These are phyloP conservation scores for Macrosoma leucophasiata DNA, from an alignment of 2,888 invertebrate species.

Conservation along the genomic window DNA sequence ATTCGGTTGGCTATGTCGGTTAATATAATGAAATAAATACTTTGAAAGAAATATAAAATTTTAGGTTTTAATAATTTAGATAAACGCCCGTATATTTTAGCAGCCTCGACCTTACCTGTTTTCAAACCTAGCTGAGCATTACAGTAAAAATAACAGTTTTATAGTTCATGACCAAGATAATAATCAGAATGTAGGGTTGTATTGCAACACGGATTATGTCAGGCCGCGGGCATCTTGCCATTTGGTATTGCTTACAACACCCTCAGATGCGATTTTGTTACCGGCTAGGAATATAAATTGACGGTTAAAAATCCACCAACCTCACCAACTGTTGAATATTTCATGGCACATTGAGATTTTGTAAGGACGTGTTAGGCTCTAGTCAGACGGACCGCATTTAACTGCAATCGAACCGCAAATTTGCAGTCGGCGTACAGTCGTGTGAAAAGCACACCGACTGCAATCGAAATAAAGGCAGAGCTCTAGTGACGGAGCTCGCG, in stretches of 20 bases:
- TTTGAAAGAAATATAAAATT: too few species aligned
- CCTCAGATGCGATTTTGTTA: conserved; percentile 35
- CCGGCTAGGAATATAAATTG: conserved; percentile 57
- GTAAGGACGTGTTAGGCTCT: conserved; percentile 37
- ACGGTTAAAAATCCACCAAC: conserved; percentile 35
- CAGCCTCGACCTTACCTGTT: conserved; percentile 11
- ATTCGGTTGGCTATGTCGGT: too few species aligned
- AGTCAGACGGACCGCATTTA: too few species aligned
- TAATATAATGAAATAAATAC: too few species aligned
- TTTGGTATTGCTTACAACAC: conserved; percentile 40
- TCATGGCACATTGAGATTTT: conserved; percentile 37
- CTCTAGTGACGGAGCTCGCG: too few species aligned
- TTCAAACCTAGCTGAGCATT: conserved; percentile 19
- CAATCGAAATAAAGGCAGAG: too few species aligned
- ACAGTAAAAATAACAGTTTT: conserved; percentile 15
- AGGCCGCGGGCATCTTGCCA: conserved; percentile 41
- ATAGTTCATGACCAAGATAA: conserved; percentile 19
- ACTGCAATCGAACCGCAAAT: too few species aligned
- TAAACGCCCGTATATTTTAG: too few species aligned
- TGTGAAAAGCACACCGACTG: too few species aligned
- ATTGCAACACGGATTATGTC: conserved; percentile 24
- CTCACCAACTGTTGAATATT: conserved; percentile 53
- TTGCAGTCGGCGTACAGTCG: too few species aligned
- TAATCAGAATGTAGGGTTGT: conserved; percentile 23
- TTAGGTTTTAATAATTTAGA: too few species aligned